Conservation (phyloP, 2,888 invertebrate species). For the Acleris emargana region DNA sequence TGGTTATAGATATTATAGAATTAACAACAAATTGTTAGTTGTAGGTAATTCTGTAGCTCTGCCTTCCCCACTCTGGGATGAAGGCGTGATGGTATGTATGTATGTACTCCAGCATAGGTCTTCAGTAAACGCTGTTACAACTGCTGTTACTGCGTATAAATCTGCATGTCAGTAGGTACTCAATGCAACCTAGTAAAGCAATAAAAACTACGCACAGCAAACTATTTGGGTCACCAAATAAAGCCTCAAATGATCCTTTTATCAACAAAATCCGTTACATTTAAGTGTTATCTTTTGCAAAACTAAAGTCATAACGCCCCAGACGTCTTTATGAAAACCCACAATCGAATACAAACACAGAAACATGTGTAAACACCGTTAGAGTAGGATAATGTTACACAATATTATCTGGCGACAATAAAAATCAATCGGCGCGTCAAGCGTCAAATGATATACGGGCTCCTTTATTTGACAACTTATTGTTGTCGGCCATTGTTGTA, state of each 20-base stretch:
- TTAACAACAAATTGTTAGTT: too few species aligned
- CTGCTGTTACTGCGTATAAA: too few species aligned
- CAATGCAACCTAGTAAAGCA: too few species aligned
- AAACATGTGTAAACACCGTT: constrained; percentile 38
- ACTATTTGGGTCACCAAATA: not conserved
- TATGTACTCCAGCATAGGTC: too few species aligned
- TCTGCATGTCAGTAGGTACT: too few species aligned
- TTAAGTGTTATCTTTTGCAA: not conserved
- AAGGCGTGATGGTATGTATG: too few species aligned
- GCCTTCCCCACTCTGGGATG: too few species aligned
- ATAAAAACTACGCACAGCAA: too few species aligned
- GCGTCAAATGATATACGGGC: constrained; percentile 60
- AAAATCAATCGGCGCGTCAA: constrained; percentile 54
- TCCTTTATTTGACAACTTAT: constrained; percentile 42
- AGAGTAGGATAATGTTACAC: constrained; percentile 40
- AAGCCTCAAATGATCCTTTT: not conserved
- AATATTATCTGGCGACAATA: constrained; percentile 53
- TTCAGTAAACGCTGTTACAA: too few species aligned
- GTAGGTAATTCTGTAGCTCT: too few species aligned
- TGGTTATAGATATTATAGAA: too few species aligned
- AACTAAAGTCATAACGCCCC: not conserved
- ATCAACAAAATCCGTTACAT: not conserved
- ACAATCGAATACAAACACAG: constrained; percentile 30
- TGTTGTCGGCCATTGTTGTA: constrained; percentile 55
- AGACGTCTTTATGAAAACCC: constrained; percentile 18